These are phyloP conservation scores for Ethmia dodecea DNA, from an alignment of 2,888 invertebrate genomes.

Conservation along the genomic window DNA sequence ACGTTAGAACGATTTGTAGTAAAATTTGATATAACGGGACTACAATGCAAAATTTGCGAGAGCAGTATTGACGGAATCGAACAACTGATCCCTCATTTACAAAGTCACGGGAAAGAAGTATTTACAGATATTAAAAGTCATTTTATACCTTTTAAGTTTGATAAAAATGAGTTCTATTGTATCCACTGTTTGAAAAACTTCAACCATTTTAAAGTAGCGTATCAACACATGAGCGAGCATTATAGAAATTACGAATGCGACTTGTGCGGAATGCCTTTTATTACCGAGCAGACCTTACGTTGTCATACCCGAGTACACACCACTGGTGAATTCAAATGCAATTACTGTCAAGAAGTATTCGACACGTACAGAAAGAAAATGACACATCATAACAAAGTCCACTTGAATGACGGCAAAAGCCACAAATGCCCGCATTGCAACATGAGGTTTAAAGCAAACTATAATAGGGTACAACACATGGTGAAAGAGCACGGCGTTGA, in stretches of 20 bases:
- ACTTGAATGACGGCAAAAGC: not conserved
- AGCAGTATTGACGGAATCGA: conserved; percentile 25
- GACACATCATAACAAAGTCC: not conserved
- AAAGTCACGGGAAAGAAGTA: conserved; percentile 27
- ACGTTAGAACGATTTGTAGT: conserved; percentile 30
- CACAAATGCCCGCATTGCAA: not conserved
- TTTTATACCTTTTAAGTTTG: conserved; percentile 37
- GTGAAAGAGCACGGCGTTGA: not conserved
- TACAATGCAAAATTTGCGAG: conserved; percentile 34
- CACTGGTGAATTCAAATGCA: not conserved
- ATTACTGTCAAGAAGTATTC: not conserved
- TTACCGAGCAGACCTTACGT: not conserved
- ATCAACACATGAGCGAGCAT: conserved; percentile 44
- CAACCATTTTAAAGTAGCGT: conserved; percentile 16
- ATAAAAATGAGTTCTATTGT: conserved; percentile 24
- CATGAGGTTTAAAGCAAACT: not conserved
- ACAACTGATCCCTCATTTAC: conserved; percentile 28
- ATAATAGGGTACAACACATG: not conserved
- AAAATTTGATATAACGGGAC: conserved; percentile 30
- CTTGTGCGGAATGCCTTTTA: not conserved
- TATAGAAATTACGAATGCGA: conserved; percentile 42
- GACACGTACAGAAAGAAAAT: not conserved
- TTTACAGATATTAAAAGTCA: conserved; percentile 34
- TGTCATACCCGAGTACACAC: not conserved
- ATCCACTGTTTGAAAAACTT: conserved; percentile 49